Evolutionary conservation across 1,140 invertebrate genomes (phyloP), one percentile per base, ranked within the genome.

Genomic region (Polyergus mexicanus): DNA sequence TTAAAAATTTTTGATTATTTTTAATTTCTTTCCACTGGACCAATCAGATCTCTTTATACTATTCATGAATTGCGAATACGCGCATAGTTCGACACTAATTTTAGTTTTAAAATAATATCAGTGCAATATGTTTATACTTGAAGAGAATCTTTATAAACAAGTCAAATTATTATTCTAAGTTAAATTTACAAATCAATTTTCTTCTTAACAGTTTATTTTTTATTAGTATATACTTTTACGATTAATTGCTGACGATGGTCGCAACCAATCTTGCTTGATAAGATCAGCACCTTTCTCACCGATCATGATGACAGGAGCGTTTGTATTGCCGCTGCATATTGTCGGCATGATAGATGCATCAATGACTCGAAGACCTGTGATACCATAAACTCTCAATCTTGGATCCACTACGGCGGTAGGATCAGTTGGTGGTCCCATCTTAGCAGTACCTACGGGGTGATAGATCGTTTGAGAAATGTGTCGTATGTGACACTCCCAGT

Each of bases 321-420:
- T 98, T 0, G 98, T 98, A 90, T 98, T 98, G 3, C 98, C 98
- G 87, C 96, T 92, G 7, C 95, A 95, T 77, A 98, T 98, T 0
- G 97, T 97, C 0, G 98, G 98, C 98, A 98, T 98, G 80, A 98
- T 97, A 75, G 97, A 98, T 7, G 98, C 98, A 92, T 98, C 98
- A 60, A 98, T 97, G 16, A 99, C 98, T 58, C 98, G 95, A 5
- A 98, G 94, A 22, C 97, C 97, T 41, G 96, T 92, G 0, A 98
- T 94, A 0, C 98, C 98, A 88, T 98, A 97, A 0, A 98, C 97
- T 25, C 96, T 95, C 8, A 99, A 94, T 69, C 97, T 95, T 0
- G 97, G 96, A 95, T 98, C 98, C 0, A 98, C 98, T 0, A 99
- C 98, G 0, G 98, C 97, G 6, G 96, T 96, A 0, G 95, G 94